phyloP scores from a whole-genome alignment of 2,113 vertebrate genomes.

The Psophia crepitans region DNA sequence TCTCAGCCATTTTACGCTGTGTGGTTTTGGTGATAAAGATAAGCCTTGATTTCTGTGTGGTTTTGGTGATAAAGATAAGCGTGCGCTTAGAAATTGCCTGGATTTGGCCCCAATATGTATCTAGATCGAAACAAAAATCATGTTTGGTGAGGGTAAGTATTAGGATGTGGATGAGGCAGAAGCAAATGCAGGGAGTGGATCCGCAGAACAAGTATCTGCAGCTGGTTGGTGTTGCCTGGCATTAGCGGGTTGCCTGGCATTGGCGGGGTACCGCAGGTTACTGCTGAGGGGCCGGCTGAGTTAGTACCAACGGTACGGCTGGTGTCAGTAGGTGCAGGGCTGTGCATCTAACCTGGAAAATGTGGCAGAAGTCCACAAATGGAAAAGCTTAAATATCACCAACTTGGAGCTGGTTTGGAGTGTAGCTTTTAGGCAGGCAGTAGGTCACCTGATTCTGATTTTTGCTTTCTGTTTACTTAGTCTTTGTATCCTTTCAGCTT shows the following conservation, averaged over 20 bases:
- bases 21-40: background rate
- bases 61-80: background rate
- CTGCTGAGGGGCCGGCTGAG: background rate
- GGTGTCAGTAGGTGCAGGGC: background rate
- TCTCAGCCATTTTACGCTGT: background rate
- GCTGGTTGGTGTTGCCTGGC: background rate
- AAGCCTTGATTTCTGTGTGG: background rate
- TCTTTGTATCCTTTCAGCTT: constrained; percentile 34
- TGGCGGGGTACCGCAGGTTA: background rate
- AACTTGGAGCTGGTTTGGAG: background rate
- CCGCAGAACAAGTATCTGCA: background rate
- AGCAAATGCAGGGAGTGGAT: background rate
- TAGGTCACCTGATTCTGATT: background rate
- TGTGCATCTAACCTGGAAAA: background rate
- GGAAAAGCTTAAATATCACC: background rate
- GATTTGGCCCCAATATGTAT: background rate
- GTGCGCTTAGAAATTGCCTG: background rate
- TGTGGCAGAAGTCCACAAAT: background rate
- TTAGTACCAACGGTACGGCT: background rate
- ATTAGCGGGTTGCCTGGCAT: background rate
- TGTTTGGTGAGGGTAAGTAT: background rate
- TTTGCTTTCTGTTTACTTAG: constrained; percentile 1
- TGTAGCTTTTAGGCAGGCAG: background rate
- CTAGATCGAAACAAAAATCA: background rate
- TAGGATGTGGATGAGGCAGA: background rate